Evolutionary conservation across 2,888 invertebrate genomes (phyloP).

Genomic region (Cephus sareptanus): DNA sequence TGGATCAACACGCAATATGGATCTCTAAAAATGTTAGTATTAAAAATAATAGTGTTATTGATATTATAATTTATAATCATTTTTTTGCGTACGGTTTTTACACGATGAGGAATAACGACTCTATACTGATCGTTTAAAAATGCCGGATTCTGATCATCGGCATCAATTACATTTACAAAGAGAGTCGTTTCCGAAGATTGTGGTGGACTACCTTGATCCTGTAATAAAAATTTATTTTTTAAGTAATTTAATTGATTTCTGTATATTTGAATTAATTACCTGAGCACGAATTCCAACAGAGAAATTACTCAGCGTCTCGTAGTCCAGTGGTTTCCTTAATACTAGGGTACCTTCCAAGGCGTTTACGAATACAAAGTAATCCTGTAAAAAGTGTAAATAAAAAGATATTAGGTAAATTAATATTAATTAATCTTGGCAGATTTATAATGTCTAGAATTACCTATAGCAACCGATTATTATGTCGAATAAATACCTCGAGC

Average conservation of each 20-base stretch:
- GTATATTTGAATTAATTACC: constrained; percentile 50
- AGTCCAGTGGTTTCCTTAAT: constrained; percentile 83
- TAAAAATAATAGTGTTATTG: neutral
- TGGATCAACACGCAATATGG: constrained; percentile 76
- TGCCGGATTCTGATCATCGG: constrained; percentile 91
- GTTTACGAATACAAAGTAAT: constrained; percentile 85
- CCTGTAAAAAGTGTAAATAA: constrained; percentile 66
- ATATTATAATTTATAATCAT: constrained; percentile 13
- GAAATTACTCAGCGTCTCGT: constrained; percentile 82
- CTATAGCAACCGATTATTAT: neutral
- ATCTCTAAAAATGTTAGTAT: constrained; percentile 66
- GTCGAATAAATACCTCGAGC: constrained; percentile 29
- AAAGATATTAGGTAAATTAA: neutral
- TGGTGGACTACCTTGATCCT: constrained; percentile 87
- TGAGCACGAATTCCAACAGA: constrained; percentile 76
- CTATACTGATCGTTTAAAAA: constrained; percentile 82
- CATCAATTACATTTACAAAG: constrained; percentile 84
- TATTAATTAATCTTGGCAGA: constrained; percentile 5
- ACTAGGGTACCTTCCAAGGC: constrained; percentile 87
- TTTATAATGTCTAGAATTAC: constrained; percentile 11
- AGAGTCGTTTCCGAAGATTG: constrained; percentile 80
- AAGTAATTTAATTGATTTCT: neutral
- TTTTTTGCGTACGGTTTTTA: constrained; percentile 65
- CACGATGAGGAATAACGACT: constrained; percentile 75
- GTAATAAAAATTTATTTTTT: constrained; percentile 32